Evolutionary conservation across 2,113 vertebrate species (phyloP).

Genomic region (Saimiri boliviensis): DNA sequence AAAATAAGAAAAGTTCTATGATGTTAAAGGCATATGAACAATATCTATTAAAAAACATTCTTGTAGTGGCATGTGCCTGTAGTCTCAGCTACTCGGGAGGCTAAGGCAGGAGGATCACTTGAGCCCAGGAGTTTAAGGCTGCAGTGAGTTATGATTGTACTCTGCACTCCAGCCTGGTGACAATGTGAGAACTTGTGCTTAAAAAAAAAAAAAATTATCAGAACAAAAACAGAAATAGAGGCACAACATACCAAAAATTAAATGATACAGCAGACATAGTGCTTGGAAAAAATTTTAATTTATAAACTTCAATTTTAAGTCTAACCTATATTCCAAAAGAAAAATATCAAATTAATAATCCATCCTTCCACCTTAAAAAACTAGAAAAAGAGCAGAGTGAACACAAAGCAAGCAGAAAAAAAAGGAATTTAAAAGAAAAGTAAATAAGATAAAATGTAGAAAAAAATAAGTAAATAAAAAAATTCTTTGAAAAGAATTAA

Average conservation of each 20-base stretch:
- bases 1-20: conserved; percentile 1
- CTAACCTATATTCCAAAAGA: not conserved
- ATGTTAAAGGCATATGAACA: not conserved
- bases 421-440: conserved; percentile 1
- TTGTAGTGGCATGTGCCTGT: too few species aligned
- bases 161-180: too few species aligned
- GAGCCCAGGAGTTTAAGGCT: too few species aligned
- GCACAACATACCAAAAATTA: not conserved
- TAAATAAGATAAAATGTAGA: not conserved
- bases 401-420: not conserved
- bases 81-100: too few species aligned
- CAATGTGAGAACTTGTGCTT: too few species aligned
- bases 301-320: not conserved
- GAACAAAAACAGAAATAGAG: not conserved
- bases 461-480: not conserved
- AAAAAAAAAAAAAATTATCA: not conserved
- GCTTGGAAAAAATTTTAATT: not conserved
- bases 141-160: too few species aligned
- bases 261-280: not conserved
- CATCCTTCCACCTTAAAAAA: not conserved
- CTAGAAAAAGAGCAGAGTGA: not conserved
- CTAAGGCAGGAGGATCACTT: too few species aligned
- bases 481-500: not conserved
- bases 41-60: not conserved
- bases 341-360: not conserved